Conservation (phyloP, 2,797 vertebrate species). For the Falco berigora region DNA sequence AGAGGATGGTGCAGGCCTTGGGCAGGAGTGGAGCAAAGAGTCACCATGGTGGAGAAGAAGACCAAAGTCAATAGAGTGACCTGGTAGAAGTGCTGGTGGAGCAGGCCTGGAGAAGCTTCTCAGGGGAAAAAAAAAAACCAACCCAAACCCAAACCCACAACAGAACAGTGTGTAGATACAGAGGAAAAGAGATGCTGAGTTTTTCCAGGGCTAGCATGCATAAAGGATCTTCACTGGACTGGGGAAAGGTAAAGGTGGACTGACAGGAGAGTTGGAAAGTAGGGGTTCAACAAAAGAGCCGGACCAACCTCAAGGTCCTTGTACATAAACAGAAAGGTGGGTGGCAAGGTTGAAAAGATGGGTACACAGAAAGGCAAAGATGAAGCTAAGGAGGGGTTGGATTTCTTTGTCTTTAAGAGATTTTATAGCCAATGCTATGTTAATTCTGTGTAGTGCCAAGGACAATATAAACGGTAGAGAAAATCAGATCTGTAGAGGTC, state of each 20-base stretch:
- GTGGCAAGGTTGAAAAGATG: neutral
- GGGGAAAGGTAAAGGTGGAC: neutral
- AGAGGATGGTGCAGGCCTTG: neutral
- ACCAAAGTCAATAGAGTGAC: neutral
- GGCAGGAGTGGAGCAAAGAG: neutral
- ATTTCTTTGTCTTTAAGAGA: neutral
- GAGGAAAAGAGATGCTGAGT: neutral
- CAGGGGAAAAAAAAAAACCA: neutral
- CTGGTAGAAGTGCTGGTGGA: neutral
- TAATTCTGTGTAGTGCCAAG: slow-evolving; percentile 11
- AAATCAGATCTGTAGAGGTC: neutral
- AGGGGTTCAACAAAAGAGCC: neutral
- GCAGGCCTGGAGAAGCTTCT: neutral
- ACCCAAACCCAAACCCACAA: no score
- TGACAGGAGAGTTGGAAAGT: neutral
- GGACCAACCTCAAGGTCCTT: neutral
- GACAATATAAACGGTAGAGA: slow-evolving; percentile 13
- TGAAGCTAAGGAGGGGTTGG: neutral
- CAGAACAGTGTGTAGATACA: neutral
- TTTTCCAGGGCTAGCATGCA: neutral
- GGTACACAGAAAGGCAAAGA: neutral
- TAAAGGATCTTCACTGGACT: neutral
- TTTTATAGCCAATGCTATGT: neutral
- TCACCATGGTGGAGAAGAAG: neutral
- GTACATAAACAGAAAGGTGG: neutral